Conservation (phyloP, 2,113 vertebrate species). For the Colius striatus region DNA sequence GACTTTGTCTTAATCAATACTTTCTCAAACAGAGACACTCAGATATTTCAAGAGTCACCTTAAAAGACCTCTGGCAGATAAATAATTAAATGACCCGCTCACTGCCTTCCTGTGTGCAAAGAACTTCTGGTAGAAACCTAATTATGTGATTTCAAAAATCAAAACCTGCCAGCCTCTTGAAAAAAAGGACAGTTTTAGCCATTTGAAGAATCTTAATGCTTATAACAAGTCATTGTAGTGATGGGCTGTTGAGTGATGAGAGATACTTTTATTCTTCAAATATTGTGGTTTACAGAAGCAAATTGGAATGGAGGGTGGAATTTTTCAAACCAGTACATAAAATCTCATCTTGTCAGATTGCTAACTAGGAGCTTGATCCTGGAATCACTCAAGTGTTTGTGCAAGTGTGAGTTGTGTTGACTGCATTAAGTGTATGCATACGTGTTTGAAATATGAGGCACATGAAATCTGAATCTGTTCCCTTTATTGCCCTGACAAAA, state of each 20-base stretch:
- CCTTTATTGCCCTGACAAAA: not conserved
- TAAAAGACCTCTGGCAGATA: slow-evolving; percentile 46
- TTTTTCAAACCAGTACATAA: not conserved
- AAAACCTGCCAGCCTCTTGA: slow-evolving; percentile 10
- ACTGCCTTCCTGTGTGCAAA: not conserved
- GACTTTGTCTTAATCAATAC: slow-evolving; percentile 65
- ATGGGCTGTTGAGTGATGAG: not conserved
- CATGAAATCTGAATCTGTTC: not conserved
- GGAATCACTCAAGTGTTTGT: not conserved
- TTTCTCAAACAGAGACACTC: slow-evolving; percentile 20
- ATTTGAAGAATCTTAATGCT: slow-evolving; percentile 12
- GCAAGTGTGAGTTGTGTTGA: not conserved
- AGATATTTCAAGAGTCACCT: slow-evolving; percentile 29
- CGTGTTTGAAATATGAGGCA: not conserved
- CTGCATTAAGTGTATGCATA: not conserved
- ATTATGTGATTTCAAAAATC: slow-evolving; percentile 50
- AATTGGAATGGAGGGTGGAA: not conserved
- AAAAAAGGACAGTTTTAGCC: slow-evolving; percentile 18
- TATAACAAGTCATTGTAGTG: not conserved
- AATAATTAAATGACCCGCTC: slow-evolving; percentile 49
- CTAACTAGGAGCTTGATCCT: not conserved
- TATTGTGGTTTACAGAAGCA: not conserved
- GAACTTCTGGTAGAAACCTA: slow-evolving; percentile 2
- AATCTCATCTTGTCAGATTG: not conserved
- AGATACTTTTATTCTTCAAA: not conserved